phyloP scores from a whole-genome alignment of 2,797 vertebrate species.

The Gallinago nigripennis region DNA sequence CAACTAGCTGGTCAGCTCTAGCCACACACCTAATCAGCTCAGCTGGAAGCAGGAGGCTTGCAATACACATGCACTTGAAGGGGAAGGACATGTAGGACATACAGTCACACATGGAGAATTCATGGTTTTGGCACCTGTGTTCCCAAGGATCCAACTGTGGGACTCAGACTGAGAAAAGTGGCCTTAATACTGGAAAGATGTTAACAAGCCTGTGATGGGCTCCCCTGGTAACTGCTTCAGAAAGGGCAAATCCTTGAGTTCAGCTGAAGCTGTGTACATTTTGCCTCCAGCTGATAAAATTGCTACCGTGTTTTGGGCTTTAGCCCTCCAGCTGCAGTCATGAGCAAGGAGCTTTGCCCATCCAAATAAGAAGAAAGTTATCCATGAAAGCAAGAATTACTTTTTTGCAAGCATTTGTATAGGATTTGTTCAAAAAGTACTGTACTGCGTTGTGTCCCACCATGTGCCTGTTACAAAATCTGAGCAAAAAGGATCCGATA shows the following conservation, averaged over 20 bases:
- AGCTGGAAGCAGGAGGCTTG: neutral
- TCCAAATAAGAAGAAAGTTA: neutral
- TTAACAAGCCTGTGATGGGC: neutral
- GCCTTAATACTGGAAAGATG: neutral
- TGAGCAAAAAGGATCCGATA: neutral
- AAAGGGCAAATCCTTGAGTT: neutral
- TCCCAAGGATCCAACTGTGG: neutral
- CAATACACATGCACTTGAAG: neutral
- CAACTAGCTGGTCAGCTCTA: neutral
- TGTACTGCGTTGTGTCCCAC: neutral
- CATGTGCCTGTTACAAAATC: neutral
- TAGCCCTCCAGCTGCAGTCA: neutral
- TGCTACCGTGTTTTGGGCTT: neutral
- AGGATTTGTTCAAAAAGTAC: neutral
- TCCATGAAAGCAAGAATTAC: neutral
- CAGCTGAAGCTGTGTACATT: neutral
- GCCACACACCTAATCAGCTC: constrained; percentile 38
- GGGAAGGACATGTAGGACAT: neutral
- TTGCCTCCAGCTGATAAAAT: neutral
- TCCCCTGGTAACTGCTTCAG: neutral
- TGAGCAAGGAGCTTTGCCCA: neutral
- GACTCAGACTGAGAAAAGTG: neutral
- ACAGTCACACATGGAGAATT: neutral
- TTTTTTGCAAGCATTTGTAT: neutral
- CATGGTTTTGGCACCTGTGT: neutral